Evolutionary conservation across 1,140 invertebrate genomes (phyloP).

Genomic region (Dreissena rostriformis): DNA sequence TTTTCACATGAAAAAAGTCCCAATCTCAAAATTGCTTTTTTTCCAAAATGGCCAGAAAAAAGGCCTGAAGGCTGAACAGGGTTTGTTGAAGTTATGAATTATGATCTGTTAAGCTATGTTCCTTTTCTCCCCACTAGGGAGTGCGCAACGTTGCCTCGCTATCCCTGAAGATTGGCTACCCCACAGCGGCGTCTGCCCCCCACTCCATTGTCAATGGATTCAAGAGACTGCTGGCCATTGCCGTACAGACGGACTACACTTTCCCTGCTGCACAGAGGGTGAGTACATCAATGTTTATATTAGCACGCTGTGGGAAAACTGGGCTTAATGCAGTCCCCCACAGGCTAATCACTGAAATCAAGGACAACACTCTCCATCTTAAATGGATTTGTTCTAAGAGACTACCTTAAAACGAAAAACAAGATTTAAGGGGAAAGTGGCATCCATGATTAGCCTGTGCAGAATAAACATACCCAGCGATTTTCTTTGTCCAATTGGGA

Average conservation of each 20-base stretch:
- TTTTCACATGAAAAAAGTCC: too few species aligned
- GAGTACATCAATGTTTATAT: constrained; percentile 56
- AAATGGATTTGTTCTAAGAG: too few species aligned
- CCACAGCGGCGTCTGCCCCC: constrained; percentile 97
- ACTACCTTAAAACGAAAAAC: too few species aligned
- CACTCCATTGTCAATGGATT: constrained; percentile 99
- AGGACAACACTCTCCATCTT: neutral
- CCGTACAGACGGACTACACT: constrained; percentile 96
- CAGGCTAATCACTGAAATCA: too few species aligned
- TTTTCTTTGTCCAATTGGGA: too few species aligned
- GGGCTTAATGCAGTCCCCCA: neutral
- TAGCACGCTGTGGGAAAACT: neutral
- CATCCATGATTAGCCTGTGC: too few species aligned
- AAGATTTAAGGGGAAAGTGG: too few species aligned
- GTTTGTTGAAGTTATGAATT: neutral
- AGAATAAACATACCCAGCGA: too few species aligned
- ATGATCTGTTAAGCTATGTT: neutral
- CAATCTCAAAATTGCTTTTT: too few species aligned
- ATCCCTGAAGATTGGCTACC: constrained; percentile 96
- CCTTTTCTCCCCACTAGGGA: constrained; percentile 83
- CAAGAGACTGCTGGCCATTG: constrained; percentile 98
- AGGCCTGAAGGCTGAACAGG: neutral
- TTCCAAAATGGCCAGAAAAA: neutral
- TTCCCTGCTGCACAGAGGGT: constrained; percentile 97
- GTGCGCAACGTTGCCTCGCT: constrained; percentile 97